Evolutionary conservation across 2,113 vertebrate genomes (phyloP), one percentile per base, ranked within the genome.

Genomic region (Boulengeromyrus knoepffleri): DNA sequence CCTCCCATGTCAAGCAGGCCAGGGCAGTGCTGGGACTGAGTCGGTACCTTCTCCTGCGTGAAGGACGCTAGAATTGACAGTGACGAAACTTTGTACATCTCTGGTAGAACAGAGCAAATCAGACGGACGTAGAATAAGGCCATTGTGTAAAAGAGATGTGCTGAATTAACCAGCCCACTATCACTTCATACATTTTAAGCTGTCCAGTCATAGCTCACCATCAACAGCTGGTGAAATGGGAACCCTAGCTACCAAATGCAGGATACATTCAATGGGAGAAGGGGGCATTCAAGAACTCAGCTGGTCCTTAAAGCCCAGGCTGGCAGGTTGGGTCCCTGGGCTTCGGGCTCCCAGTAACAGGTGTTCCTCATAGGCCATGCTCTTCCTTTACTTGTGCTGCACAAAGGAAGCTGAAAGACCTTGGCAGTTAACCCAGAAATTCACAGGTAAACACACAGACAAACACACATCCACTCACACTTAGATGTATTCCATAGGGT

Each of bases 91-190:
- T 50, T 62, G 47, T 89, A 39, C 39, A 88, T 62, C 80, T 58
- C 31, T 5, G 21, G 24, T 36, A 42, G 53, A 45, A 52, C 52
- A 89, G 13, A 89, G 42, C 52, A 58, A 39, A 89, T 47, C 49
- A 52, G 77, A 89, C 89, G 62, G 80, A 89, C 89, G 27, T 80
- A 53, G 77, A 85, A 53, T 89, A 89, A 89, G 89, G 89, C 89
- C 89, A 89, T 85, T 47, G 80, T 21, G 77, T 89, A 89, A 85
- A 85, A 42, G 45, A 58, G 50, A 85, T 85, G 89, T 89, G 89
- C 89, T 85, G 46, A 80, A 45, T 83, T 89, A 89, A 89, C 89
- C 89, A 52, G 47, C 49, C 47, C 47, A 52, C 58, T 89, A 42
- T 58, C 77, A 66, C 89, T n/a, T 84, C 46, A 17, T 19, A 85